Evolutionary conservation across 2,797 vertebrate genomes (phyloP).

Genomic region (Pitangus sulphuratus): DNA sequence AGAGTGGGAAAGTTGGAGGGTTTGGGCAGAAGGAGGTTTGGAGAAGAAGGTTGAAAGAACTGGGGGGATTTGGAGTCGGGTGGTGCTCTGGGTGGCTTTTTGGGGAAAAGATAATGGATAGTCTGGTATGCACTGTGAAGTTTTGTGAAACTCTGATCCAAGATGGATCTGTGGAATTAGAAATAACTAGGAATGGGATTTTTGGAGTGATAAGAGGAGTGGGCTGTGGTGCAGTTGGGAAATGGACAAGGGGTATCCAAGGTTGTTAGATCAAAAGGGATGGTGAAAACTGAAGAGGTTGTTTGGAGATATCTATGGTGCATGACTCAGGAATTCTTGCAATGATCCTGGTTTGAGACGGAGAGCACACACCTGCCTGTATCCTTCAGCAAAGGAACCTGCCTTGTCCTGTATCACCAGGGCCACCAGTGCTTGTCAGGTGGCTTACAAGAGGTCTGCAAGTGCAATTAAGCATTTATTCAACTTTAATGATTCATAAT

Average conservation of each 20-base stretch:
- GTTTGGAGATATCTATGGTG: no score
- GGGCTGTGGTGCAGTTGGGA: not conserved
- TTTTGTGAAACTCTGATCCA: not conserved
- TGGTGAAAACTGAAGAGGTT: not conserved
- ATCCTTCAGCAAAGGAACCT: not conserved
- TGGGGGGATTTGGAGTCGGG: accelerated
- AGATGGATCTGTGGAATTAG: not conserved
- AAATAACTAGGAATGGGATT: not conserved
- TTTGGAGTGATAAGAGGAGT: not conserved
- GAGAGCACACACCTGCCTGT: not conserved
- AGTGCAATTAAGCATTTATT: not conserved
- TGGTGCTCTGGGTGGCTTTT: not conserved
- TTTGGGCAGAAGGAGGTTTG: not conserved
- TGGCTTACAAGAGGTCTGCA: not conserved
- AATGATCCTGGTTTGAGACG: not conserved
- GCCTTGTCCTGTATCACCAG: not conserved
- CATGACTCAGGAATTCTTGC: not conserved
- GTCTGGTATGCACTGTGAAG: not conserved
- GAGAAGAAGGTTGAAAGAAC: not conserved
- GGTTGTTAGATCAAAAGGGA: not conserved
- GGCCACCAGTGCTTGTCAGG: not conserved
- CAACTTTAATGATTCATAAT: not conserved
- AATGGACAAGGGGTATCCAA: not conserved
- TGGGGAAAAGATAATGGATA: not conserved
- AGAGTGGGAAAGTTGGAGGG: accelerated